Base-by-base conservation (phyloP, 2,888 invertebrate genomes). In the Macropis europaea region DNA sequence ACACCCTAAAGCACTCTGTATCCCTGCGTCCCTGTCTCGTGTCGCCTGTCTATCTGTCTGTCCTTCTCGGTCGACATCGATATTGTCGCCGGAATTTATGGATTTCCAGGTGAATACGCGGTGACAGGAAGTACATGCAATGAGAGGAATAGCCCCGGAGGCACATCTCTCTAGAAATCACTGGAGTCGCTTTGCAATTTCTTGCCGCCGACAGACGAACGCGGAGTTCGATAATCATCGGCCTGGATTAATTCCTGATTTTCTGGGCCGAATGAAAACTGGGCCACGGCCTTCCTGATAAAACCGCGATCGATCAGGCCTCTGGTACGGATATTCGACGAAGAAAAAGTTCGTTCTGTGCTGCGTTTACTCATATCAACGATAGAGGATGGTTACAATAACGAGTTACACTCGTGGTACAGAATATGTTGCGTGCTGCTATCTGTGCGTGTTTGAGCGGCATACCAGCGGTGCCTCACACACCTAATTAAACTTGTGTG, bases 91-190 rank as follows among this genome's bases (percentile, higher is more conserved):
- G 63, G 66, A 78, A 82, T 83, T 81, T 80, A 82, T 81, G 71
- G 77, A 76, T 81, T 82, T 78, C 78, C 80, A 68, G 82, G 75
- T 82, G 82, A 78, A 80, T 78, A 79, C 74, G 59, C 73, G 59
- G 42, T 72, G 75, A 81, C 78, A 60, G 77, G 69, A 71, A 70
- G 69, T 74, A 77, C 69, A 70, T 47, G 69, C 73, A 69, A 72
- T 75, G 60, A 79, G 64, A 69, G 79, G 38, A 68, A 61, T 64
- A 62, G 60, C 62, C 40, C 48, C 63, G 42, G 34, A 34, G 45
- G 42, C 45, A 24, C 36, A 38, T 48, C 56, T 62, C 61, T 17
- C 52, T 45, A 56, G 43, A 59, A 70, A 70, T 73, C 70, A 70
- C 24, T 26, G 70, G 17, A 34, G 22, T 38, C 32, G 34, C 48